Conservation (phyloP, 2,113 vertebrate species). For the Chloroceryle aenea region DNA sequence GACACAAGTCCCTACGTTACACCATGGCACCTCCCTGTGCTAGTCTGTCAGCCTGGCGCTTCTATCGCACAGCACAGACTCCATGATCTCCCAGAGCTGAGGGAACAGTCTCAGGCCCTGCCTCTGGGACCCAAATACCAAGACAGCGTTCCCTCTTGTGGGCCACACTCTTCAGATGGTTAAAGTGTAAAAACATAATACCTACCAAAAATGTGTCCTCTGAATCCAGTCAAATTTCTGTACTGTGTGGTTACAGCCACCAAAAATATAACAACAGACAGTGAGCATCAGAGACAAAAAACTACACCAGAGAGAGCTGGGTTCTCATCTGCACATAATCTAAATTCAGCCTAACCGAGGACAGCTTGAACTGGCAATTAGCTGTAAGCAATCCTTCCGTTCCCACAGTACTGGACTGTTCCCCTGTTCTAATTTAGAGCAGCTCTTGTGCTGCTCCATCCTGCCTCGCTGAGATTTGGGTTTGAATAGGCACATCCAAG, state of each 20-base stretch:
- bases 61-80: not conserved
- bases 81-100: not conserved
- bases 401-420: not conserved
- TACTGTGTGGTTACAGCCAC: not conserved
- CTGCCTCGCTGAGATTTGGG: not conserved
- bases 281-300: not conserved
- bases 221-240: not conserved
- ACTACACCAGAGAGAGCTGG: not conserved
- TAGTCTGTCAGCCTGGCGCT: not conserved
- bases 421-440: not conserved
- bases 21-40: not conserved
- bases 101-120: not conserved
- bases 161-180: not conserved
- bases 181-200: not conserved
- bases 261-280: not conserved
- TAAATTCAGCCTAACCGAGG: not conserved
- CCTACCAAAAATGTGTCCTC: not conserved
- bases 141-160: not conserved
- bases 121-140: not conserved
- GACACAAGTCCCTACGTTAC: not conserved
- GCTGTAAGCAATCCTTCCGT: not conserved
- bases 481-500: not conserved
- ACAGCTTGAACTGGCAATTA: not conserved
- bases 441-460: not conserved
- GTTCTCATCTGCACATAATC: not conserved